phyloP scores from a whole-genome alignment of 1,140 invertebrate species.

The Sipha flava region DNA sequence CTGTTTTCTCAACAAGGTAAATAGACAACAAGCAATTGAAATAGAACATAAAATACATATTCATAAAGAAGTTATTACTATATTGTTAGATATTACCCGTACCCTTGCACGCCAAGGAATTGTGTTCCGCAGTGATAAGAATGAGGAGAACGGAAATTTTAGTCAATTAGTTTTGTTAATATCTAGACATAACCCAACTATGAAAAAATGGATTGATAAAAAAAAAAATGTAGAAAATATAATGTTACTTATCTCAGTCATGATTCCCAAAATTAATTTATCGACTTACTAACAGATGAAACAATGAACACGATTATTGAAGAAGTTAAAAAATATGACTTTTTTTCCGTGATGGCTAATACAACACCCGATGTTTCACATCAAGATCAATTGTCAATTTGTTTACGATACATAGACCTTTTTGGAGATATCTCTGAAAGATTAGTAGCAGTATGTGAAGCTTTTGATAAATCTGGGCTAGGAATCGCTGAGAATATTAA shows the following conservation, averaged over 20 bases:
- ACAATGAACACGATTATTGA: background rate
- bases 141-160: conserved; percentile 1
- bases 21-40: background rate
- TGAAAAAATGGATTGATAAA: background rate
- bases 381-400: background rate
- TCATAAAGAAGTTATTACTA: background rate
- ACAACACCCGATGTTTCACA: background rate
- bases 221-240: background rate
- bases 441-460: background rate
- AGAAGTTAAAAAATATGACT: background rate
- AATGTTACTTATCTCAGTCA: background rate
- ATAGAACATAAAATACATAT: background rate
- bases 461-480: background rate
- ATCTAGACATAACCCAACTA: background rate
- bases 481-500: background rate
- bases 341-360: background rate
- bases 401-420: background rate
- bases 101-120: background rate
- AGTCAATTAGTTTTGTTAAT: background rate
- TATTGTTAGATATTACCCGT: background rate
- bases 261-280: conserved; percentile 17
- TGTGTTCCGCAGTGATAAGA: background rate
- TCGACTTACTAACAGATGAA: background rate
- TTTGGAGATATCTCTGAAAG: background rate
- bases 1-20: background rate